These are phyloP conservation scores for Mastomys coucha DNA, from an alignment of 2,113 vertebrate genomes.

Conservation along the genomic window DNA sequence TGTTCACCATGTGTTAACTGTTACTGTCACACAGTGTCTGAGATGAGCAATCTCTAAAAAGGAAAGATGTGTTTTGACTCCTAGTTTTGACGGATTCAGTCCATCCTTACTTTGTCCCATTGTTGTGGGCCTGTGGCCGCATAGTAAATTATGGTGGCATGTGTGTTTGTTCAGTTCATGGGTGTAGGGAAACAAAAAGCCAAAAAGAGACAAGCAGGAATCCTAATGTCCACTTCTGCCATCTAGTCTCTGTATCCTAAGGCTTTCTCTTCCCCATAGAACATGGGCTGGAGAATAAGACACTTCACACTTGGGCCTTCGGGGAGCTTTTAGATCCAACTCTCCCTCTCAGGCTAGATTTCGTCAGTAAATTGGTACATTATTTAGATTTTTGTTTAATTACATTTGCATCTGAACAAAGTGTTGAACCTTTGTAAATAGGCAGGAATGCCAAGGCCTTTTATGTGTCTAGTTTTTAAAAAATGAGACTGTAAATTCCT, in stretches of 20 bases:
- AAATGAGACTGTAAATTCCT: neutral
- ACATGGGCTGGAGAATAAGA: neutral
- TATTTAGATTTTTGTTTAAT: constrained; percentile 64
- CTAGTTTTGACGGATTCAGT: neutral
- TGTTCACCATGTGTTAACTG: neutral
- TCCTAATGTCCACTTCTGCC: neutral
- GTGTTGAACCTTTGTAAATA: constrained; percentile 30
- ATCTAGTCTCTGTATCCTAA: too few relatives aligned
- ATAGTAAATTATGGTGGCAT: neutral
- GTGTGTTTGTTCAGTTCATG: neutral
- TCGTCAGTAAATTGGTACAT: neutral
- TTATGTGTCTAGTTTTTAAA: constrained; percentile 28
- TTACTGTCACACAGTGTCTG: neutral
- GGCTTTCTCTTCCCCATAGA: neutral
- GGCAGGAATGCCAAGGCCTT: constrained; percentile 15
- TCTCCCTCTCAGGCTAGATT: neutral
- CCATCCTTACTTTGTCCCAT: neutral
- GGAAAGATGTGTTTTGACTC: neutral
- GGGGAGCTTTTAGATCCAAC: neutral
- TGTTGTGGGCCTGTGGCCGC: neutral
- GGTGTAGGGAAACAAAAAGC: neutral
- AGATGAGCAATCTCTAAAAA: neutral
- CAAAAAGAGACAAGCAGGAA: neutral
- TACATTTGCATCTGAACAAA: constrained; percentile 50
- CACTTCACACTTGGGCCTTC: neutral